Evolutionary conservation across 2,888 invertebrate species (phyloP), one percentile per base, ranked within the genome.

Genomic region (Ectobius pallidus): DNA sequence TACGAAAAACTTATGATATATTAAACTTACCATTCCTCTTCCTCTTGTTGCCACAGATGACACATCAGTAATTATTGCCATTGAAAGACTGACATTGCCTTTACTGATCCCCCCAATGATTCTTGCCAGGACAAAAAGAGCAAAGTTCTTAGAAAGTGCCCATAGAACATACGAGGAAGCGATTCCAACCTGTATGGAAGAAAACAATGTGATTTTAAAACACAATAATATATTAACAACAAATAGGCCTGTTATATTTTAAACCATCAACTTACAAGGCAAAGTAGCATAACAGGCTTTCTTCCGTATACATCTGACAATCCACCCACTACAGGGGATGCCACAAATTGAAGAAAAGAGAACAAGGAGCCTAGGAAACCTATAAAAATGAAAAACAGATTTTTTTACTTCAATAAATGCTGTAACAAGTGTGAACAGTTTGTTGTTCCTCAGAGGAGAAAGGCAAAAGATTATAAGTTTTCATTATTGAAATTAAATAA

Each of bases 241-340:
- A 7, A 11, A 34, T 34, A 34, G 6, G 7, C 6, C 7, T 34
- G 6, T 34, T 7, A 34, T 34, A 34, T 34, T 34, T 6, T 34
- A 7, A 34, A 7, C 11, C 34, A 34, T 34, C 34, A 34, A 87
- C 89, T 87, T 85, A 94, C 93, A 85, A 96, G 87, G 80, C 96
- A 95, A 61, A 93, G 79, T 63, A 97, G 81, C 82, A 99, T 89
- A 78, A 97, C 86, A 30, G 92, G 91, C 84, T 93, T 95, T 75
- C 99, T 88, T 70, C 99, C 99, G 85, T 95, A 94, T 69, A 94
- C 92, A 88, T 99, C 99, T 16, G 98, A 98, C 11, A 97, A 86
- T 68, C 96, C 95, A 49, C 99, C 99, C 74, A 97, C 90, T 75
- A 99, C 89, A 1, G 99, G 99, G 63, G 97, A 95, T 3, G 94